These are phyloP conservation scores for Cactoblastis cactorum DNA, from an alignment of 2,888 invertebrate genomes.

Conservation along the genomic window DNA sequence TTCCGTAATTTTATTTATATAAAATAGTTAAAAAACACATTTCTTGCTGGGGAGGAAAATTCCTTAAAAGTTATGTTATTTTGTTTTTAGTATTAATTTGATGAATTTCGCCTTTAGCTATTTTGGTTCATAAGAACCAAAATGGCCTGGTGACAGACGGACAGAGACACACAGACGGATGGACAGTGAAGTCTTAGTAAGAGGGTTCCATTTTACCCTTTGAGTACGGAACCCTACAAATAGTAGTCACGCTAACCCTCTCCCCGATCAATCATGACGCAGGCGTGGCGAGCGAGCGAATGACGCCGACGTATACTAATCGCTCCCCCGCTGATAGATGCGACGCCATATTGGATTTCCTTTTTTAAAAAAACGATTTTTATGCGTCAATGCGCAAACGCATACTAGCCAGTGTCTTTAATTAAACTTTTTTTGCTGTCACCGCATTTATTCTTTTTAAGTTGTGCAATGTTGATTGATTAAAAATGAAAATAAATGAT, in stretches of 20 bases:
- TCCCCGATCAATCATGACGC: constrained; percentile 36
- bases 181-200: too few relatives aligned
- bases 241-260: constrained; percentile 31
- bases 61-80: too few relatives aligned
- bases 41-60: too few relatives aligned
- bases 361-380: constrained; percentile 40
- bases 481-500: background rate
- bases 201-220: too few relatives aligned
- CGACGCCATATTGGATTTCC: constrained; percentile 59
- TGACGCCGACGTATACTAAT: constrained; percentile 45
- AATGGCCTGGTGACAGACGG: too few relatives aligned
- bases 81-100: too few relatives aligned
- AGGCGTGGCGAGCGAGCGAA: constrained; percentile 52
- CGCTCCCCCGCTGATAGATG: constrained; percentile 54
- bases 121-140: too few relatives aligned
- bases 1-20: too few relatives aligned
- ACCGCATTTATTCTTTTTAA: background rate
- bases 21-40: too few relatives aligned
- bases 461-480: background rate
- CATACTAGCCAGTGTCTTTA: constrained; percentile 36
- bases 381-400: constrained; percentile 43
- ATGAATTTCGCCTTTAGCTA: too few relatives aligned
- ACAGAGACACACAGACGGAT: too few relatives aligned
- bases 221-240: too few relatives aligned
- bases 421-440: constrained; percentile 37